phyloP scores from a whole-genome alignment of 1,140 invertebrate species.

The Hylaeus volcanicus region DNA sequence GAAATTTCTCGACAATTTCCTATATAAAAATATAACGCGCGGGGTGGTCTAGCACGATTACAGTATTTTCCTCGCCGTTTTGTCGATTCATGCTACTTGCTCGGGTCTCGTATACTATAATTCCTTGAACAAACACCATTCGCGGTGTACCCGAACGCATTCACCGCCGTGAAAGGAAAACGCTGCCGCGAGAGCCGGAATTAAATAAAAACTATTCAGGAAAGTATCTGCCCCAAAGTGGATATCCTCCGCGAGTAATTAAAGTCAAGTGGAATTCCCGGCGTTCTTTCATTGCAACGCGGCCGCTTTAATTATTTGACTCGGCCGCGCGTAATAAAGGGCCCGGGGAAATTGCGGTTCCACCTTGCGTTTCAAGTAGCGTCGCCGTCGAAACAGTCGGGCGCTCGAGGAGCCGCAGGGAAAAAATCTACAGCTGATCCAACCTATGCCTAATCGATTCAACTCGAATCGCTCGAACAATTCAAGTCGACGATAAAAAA shows the following conservation, averaged over 20 bases:
- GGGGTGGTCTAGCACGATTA: too few species aligned
- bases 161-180: not conserved
- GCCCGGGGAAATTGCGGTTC: not conserved
- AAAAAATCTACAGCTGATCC: too few species aligned
- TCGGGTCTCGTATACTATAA: not conserved
- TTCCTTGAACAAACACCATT: too few species aligned
- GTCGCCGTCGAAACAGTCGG: too few species aligned
- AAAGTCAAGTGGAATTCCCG: not conserved
- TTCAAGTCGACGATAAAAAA: too few species aligned
- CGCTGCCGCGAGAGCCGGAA: not conserved
- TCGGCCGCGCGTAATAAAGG: constrained; percentile 1
- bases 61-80: too few species aligned
- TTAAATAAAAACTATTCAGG: constrained; percentile 6
- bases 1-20: too few species aligned
- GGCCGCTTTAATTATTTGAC: constrained; percentile 3
- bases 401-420: too few species aligned
- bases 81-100: too few species aligned
- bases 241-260: not conserved
- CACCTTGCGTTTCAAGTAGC: too few species aligned
- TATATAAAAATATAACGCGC: too few species aligned
- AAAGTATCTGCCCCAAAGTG: not conserved
- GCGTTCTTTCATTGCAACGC: constrained; percentile 11
- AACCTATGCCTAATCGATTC: not conserved
- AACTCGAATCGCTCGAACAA: too few species aligned
- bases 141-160: not conserved